A percentile compares a stretch with the other conserved stretches of the same genome.
Evolutionary conservation across 2,888 invertebrate species (phyloP).

Genomic region (Eupsilia transversa): DNA sequence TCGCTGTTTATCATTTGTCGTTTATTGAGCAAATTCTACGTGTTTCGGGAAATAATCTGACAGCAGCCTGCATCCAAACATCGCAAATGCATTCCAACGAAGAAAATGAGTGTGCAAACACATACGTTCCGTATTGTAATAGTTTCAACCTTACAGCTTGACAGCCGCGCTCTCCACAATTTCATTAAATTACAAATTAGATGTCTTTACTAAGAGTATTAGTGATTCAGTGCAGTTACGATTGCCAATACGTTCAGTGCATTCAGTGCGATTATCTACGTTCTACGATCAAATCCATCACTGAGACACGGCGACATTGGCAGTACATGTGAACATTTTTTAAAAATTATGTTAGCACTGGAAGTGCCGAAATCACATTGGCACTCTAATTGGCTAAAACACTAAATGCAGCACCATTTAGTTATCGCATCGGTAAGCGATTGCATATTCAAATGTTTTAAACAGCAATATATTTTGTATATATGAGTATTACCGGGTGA

Average conservation of each 20-base stretch:
- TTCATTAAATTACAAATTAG: slow-evolving; percentile 59
- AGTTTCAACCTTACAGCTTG: slow-evolving; percentile 42
- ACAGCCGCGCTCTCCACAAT: slow-evolving; percentile 29
- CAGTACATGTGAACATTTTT: slow-evolving; percentile 26
- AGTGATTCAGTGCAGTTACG: slow-evolving; percentile 42
- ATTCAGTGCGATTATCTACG: slow-evolving; percentile 33
- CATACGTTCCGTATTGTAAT: slow-evolving; percentile 38
- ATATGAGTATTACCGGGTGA: not conserved
- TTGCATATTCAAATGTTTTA: not conserved
- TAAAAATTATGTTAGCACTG: slow-evolving; percentile 12
- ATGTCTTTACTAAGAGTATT: slow-evolving; percentile 37
- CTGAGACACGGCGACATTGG: slow-evolving; percentile 8
- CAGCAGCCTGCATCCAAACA: slow-evolving; percentile 16
- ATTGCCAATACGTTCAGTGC: slow-evolving; percentile 53
- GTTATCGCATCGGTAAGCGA: not conserved
- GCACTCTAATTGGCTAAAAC: not conserved
- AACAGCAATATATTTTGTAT: not conserved
- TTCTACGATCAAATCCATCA: slow-evolving; percentile 36
- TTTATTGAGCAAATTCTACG: slow-evolving; percentile 30
- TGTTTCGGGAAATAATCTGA: slow-evolving; percentile 16
- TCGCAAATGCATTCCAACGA: slow-evolving; percentile 29
- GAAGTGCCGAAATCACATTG: slow-evolving; percentile 4
- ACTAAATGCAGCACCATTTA: not conserved
- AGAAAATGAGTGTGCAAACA: slow-evolving; percentile 38
- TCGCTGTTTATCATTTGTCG: slow-evolving; percentile 31